phyloP scores from a whole-genome alignment of 1,140 invertebrate species.

The Penaeus chinensis region DNA sequence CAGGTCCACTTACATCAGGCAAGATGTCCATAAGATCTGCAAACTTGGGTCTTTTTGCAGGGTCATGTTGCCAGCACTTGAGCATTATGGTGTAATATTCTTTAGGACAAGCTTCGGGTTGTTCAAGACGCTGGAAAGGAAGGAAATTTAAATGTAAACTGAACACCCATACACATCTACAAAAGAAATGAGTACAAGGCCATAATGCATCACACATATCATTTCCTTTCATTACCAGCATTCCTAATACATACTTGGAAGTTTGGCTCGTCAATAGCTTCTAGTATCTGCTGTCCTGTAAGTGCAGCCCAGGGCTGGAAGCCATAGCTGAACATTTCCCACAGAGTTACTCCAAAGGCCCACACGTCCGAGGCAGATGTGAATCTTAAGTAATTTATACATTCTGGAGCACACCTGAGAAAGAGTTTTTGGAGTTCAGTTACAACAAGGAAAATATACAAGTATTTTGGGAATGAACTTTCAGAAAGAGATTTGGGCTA shows the following conservation, averaged over 20 bases:
- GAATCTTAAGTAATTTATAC: slow-evolving; percentile 95
- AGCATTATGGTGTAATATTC: slow-evolving; percentile 94
- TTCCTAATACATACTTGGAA: slow-evolving; percentile 71
- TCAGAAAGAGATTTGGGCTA: too few species aligned
- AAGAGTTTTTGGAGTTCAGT: not conserved
- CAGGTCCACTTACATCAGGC: slow-evolving; percentile 75
- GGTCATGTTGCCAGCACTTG: slow-evolving; percentile 95
- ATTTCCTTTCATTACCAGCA: too few species aligned
- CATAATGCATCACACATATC: not conserved
- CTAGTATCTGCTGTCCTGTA: slow-evolving; percentile 94
- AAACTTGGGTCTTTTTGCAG: slow-evolving; percentile 90
- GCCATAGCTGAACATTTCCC: slow-evolving; percentile 99
- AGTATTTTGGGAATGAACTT: not conserved
- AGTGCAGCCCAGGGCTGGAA: slow-evolving; percentile 97
- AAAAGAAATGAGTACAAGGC: not conserved
- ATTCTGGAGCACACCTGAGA: slow-evolving; percentile 93
- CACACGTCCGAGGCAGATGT: slow-evolving; percentile 97
- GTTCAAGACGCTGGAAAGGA: slow-evolving; percentile 80
- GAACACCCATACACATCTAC: not conserved
- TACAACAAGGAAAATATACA: slow-evolving; percentile 17
- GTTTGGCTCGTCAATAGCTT: slow-evolving; percentile 94
- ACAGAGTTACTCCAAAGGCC: slow-evolving; percentile 97
- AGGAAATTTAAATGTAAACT: not conserved
- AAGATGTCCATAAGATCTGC: slow-evolving; percentile 83
- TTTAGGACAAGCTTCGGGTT: slow-evolving; percentile 93